phyloP scores from a whole-genome alignment of 2,797 vertebrate species.

The Argya squamiceps region DNA sequence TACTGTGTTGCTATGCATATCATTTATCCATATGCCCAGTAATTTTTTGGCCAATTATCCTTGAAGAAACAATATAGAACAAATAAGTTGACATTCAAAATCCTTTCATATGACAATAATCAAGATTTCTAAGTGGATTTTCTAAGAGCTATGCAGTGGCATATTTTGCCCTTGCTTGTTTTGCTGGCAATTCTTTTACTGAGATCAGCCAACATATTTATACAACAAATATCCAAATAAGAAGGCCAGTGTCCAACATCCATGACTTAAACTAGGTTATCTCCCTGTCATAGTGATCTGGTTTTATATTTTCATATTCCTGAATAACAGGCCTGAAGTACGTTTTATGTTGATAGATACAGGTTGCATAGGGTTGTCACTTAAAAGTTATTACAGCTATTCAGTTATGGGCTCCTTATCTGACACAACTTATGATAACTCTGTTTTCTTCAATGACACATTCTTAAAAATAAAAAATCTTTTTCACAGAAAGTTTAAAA shows the following conservation, averaged over 20 bases:
- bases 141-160: not conserved
- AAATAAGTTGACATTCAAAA: not conserved
- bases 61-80: not conserved
- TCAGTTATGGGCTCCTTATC: not conserved
- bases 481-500: not conserved
- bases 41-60: not conserved
- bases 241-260: not conserved
- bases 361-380: not conserved
- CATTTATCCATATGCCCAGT: not conserved
- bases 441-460: not conserved
- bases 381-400: not conserved
- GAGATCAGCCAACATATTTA: not conserved
- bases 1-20: not conserved
- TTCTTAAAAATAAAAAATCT: not conserved
- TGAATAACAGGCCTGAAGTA: not conserved
- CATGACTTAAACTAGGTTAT: not conserved
- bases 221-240: not conserved
- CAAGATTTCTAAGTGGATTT: not conserved
- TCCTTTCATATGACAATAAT: not conserved
- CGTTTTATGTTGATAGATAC: not conserved
- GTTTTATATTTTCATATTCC: not conserved
- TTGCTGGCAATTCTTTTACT: not conserved
- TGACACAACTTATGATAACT: not conserved
- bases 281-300: not conserved
- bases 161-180: not conserved